Percentiles rank a stretch among this genome's conserved stretches.
These are phyloP conservation scores for Lepus europaeus DNA, from an alignment of 2,113 vertebrate species.

Conservation along the genomic window DNA sequence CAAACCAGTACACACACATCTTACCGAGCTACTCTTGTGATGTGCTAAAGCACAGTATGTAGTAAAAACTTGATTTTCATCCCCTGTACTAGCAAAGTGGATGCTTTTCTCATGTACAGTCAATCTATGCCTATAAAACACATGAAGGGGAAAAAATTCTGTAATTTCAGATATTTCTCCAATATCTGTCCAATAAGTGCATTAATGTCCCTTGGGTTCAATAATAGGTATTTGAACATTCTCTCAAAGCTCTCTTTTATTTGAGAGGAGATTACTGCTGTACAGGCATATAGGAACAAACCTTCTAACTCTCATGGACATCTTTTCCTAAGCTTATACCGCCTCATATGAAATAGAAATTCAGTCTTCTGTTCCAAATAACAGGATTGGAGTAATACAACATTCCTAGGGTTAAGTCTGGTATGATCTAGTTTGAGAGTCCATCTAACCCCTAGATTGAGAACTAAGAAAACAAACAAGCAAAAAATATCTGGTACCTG, in stretches of 20 bases:
- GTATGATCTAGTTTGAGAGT: slow-evolving; percentile 61
- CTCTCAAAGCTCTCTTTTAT: slow-evolving; percentile 56
- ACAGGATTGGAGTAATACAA: not conserved
- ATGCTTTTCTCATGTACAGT: not conserved
- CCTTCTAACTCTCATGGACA: not conserved
- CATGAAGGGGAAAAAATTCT: not conserved
- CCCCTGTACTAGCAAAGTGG: not conserved
- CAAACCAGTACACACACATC: not conserved
- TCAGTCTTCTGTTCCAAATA: slow-evolving; percentile 30
- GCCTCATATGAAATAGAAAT: slow-evolving; percentile 27
- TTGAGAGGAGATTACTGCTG: slow-evolving; percentile 61
- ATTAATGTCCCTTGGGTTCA: slow-evolving; percentile 40
- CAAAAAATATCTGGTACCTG: not conserved
- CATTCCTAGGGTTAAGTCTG: slow-evolving; percentile 44
- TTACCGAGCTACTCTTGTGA: not conserved
- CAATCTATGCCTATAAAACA: slow-evolving; percentile 49
- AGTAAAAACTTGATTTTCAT: slow-evolving; percentile 34
- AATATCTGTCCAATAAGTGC: slow-evolving; percentile 63
- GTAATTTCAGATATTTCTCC: slow-evolving; percentile 56
- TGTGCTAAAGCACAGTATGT: not conserved
- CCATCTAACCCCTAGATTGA: slow-evolving; percentile 29
- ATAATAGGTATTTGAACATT: slow-evolving; percentile 51
- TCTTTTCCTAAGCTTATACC: slow-evolving; percentile 45
- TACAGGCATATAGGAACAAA: slow-evolving; percentile 54
- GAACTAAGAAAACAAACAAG: slow-evolving; percentile 2